Base-by-base conservation (phyloP, 2,797 vertebrate genomes). In the Pteronotus mesoamericanus region DNA sequence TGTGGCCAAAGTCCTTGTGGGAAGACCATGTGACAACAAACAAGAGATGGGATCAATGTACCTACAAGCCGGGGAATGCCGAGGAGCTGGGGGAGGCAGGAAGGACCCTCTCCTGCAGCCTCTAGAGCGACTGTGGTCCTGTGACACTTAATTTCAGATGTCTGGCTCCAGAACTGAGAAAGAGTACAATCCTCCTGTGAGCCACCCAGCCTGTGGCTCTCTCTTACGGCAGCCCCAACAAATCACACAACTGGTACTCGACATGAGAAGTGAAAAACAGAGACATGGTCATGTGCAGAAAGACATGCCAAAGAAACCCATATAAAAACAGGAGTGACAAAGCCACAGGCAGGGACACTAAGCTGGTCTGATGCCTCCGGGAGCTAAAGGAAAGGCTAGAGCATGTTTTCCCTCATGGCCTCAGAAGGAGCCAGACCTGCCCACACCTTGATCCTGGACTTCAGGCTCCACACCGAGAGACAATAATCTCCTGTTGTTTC, bases 381-480 rank as follows among this genome's bases (percentile, higher is more conserved):
- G 9, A 37, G 77, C 77, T 29, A 10, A 10, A 51, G 34, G 5
- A 29, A 55, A 18, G 51, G 22, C 51, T 1, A 1, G 51, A 26
- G 22, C 75, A 9, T 21, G 16, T 5, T 5, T n/a, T 24, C 21
- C n/a, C 48, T 53, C 48, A 4, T 0, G 0, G 48, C n/a, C 3
- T 24, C 48, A 0, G 75, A 14, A 78, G 48, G 51, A 39, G 14
- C 51, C 34, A 10, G 24, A 6, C 53, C 75, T 24, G n/a, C 78
- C 16, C 1, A 4, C 12, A 59, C 24, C 55, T 6, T 5, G 2
- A 18, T 12, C 39, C 10, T n/a, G 0, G 42, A 5, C 53, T 26
- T 18, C 19, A 1, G 46, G 53, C 69, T 5, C 86, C 42, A 11
- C 55, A 5, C 39, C 8, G 22, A 18, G 32, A 9, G 6, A 14